Conservation (phyloP, 2,888 invertebrate genomes). For the Patella caerulea region DNA sequence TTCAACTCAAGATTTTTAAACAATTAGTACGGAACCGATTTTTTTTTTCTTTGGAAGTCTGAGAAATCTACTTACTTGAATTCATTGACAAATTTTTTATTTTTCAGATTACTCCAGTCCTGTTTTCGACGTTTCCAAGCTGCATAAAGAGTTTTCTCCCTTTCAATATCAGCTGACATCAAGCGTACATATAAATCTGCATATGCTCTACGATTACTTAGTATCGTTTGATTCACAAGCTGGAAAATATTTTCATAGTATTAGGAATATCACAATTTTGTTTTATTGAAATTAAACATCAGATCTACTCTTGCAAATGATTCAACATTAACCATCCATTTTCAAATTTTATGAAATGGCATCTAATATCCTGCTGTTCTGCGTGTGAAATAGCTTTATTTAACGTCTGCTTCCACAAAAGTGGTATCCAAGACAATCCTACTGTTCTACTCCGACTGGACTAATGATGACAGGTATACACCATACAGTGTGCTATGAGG, state of each 20-base stretch:
- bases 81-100: constrained; percentile 50
- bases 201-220: constrained; percentile 68
- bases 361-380: too few relatives aligned
- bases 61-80: constrained; percentile 52
- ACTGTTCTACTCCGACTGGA: too few relatives aligned
- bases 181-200: constrained; percentile 67
- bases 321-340: background rate
- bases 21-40: too few relatives aligned
- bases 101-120: constrained; percentile 65
- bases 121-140: constrained; percentile 62
- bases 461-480: too few relatives aligned
- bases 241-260: constrained; percentile 33
- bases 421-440: too few relatives aligned
- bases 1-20: too few relatives aligned
- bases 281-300: background rate
- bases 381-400: too few relatives aligned
- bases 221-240: constrained; percentile 68
- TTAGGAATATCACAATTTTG: background rate
- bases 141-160: constrained; percentile 64
- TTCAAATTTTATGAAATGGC: too few relatives aligned
- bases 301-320: background rate
- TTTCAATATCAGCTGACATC: constrained; percentile 67
- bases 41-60: too few relatives aligned
- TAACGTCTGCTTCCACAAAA: too few relatives aligned
- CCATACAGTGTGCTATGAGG: too few relatives aligned